phyloP scores from a whole-genome alignment of 2,888 invertebrate genomes.

The Iphiclides podalirius region DNA sequence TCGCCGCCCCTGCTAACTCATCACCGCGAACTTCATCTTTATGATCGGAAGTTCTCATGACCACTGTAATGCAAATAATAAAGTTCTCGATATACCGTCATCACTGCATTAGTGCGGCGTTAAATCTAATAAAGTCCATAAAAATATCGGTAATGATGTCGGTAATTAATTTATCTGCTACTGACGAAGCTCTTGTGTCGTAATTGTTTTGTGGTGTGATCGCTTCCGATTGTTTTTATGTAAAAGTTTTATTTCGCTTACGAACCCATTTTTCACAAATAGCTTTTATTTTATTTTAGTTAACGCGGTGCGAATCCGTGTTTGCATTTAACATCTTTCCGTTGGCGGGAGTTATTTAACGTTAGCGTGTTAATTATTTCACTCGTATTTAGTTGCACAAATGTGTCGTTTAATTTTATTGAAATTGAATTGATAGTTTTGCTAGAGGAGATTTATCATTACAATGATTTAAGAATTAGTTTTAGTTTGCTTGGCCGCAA shows the following conservation, averaged over 20 bases:
- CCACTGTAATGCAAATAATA: too few species aligned
- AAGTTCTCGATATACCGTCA: too few species aligned
- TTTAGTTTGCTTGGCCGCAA: constrained; percentile 54
- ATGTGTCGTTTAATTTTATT: background rate
- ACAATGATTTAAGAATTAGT: constrained; percentile 33
- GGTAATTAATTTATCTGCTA: too few species aligned
- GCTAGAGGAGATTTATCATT: constrained; percentile 45
- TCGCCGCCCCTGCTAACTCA: constrained; percentile 89
- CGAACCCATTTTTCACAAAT: constrained; percentile 16
- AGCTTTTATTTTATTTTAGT: constrained; percentile 23
- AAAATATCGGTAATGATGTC: too few species aligned
- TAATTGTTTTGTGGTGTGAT: too few species aligned
- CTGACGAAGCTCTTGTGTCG: too few species aligned
- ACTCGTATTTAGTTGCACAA: constrained; percentile 7
- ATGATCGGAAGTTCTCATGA: too few species aligned
- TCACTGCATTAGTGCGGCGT: too few species aligned
- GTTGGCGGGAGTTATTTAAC: constrained; percentile 1
- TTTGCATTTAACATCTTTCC: constrained; percentile 23
- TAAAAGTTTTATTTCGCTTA: constrained; percentile 8
- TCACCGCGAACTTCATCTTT: too few species aligned
- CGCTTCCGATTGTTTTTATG: constrained; percentile 4
- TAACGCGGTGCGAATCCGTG: constrained; percentile 20
- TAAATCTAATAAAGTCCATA: too few species aligned
- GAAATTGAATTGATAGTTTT: constrained; percentile 37
- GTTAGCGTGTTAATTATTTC: background rate